Percentiles rank a stretch among this genome's conserved stretches.
phyloP scores from a whole-genome alignment of 2,888 invertebrate genomes.

The Eupithecia exiguata region DNA sequence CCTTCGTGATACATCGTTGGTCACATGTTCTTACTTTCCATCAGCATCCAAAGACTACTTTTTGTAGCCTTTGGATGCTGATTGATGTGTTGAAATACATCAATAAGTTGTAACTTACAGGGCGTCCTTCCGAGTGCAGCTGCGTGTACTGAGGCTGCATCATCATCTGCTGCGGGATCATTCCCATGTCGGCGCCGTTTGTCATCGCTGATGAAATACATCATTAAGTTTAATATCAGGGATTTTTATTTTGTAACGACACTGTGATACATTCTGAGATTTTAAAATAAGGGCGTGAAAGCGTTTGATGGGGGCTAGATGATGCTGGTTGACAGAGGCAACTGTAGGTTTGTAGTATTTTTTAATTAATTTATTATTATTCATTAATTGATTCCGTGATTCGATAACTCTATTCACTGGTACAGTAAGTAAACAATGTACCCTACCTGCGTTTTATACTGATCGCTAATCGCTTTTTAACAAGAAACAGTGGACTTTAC shows the following conservation, averaged over 20 bases:
- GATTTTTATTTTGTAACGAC: too few relatives aligned
- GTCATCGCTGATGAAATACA: conserved; percentile 59
- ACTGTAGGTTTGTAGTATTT: not conserved
- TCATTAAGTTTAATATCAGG: not conserved
- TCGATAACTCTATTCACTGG: not conserved
- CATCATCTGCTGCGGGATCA: conserved; percentile 60
- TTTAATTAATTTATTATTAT: too few relatives aligned
- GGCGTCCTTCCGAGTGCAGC: conserved; percentile 58
- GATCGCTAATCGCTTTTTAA: not conserved
- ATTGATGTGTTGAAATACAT: too few relatives aligned
- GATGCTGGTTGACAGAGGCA: not conserved
- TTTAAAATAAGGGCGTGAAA: not conserved
- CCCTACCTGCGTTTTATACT: not conserved
- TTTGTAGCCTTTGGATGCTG: too few relatives aligned
- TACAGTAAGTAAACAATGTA: not conserved
- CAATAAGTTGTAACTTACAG: conserved; percentile 54
- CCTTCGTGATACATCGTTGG: too few relatives aligned
- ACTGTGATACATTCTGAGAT: not conserved
- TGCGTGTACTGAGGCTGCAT: conserved; percentile 63
- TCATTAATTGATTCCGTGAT: not conserved
- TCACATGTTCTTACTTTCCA: too few relatives aligned
- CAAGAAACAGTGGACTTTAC: not conserved
- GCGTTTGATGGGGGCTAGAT: not conserved
- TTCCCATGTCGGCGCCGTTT: conserved; percentile 58
- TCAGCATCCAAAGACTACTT: too few relatives aligned